Evolutionary conservation across 2,888 invertebrate genomes (phyloP).

Genomic region (Diloba caeruleocephala): DNA sequence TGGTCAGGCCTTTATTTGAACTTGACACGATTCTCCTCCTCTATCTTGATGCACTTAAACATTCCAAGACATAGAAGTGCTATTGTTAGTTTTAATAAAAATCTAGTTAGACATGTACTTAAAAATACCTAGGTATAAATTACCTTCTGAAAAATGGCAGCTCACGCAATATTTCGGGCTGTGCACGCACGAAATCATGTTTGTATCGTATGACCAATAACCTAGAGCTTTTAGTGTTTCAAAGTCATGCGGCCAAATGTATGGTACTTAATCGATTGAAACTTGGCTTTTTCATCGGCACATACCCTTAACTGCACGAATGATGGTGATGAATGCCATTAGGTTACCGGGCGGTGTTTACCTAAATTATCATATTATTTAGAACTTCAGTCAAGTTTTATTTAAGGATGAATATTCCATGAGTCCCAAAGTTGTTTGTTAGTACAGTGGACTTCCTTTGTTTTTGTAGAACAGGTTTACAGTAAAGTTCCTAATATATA

Average conservation of each 20-base stretch:
- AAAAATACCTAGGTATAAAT: no score
- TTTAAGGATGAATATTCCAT: constrained; percentile 37
- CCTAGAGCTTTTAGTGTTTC: constrained; percentile 28
- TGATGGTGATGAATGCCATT: neutral
- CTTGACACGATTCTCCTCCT: constrained; percentile 77
- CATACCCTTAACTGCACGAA: neutral
- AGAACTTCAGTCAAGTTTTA: constrained; percentile 22
- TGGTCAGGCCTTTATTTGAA: constrained; percentile 77
- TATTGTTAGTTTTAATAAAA: constrained; percentile 28
- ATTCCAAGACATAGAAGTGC: constrained; percentile 54
- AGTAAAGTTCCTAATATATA: neutral
- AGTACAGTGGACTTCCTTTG: constrained; percentile 14
- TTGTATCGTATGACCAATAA: constrained; percentile 42
- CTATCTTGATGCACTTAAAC: constrained; percentile 70
- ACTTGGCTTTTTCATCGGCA: constrained; percentile 12
- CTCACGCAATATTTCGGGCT: constrained; percentile 49
- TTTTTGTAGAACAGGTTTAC: constrained; percentile 4
- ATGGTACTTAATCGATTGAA: constrained; percentile 28
- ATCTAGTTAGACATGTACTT: neutral
- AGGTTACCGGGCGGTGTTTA: constrained; percentile 13
- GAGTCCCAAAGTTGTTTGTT: constrained; percentile 22
- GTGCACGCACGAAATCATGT: constrained; percentile 38
- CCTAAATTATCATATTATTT: constrained; percentile 31
- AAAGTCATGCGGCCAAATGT: constrained; percentile 36
- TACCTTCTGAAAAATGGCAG: constrained; percentile 20